These are phyloP conservation scores for Argyresthia albistria DNA, from an alignment of 2,888 invertebrate genomes.

Conservation along the genomic window DNA sequence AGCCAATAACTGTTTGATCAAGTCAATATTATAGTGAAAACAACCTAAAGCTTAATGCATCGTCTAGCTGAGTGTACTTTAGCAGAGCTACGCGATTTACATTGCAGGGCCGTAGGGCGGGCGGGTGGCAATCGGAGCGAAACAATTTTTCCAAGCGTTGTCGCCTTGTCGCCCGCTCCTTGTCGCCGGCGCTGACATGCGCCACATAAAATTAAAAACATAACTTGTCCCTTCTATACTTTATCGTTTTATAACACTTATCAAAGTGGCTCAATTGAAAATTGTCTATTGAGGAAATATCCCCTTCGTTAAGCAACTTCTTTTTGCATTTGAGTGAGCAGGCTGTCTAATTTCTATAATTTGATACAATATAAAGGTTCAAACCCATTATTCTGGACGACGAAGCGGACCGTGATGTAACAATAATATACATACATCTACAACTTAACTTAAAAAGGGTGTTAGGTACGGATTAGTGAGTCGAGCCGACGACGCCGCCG, in stretches of 20 bases:
- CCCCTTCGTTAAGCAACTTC: too few species aligned
- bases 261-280: conserved; percentile 39
- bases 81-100: too few species aligned
- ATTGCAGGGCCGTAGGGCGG: conserved; percentile 1
- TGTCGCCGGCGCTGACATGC: conserved; percentile 12
- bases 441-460: conserved; percentile 1
- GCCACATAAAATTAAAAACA: conserved; percentile 15
- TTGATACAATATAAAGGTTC: too few species aligned
- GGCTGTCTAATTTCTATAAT: too few species aligned
- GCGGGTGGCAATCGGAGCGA: not conserved
- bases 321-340: too few species aligned
- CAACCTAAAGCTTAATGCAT: too few species aligned
- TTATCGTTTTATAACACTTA: conserved; percentile 28
- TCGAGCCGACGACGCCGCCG: too few species aligned
- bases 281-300: conserved; percentile 17
- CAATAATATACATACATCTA: conserved; percentile 1
- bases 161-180: not conserved
- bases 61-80: too few species aligned
- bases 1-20: too few species aligned
- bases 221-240: too few species aligned
- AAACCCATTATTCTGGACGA: conserved; percentile 22
- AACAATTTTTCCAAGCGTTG: conserved; percentile 2
- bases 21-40: too few species aligned
- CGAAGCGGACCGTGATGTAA: not conserved
- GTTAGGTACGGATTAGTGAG: not conserved